Base-by-base conservation (phyloP, 92 coral and sea anemone species). In the Hydrozoanthus gracilis region DNA sequence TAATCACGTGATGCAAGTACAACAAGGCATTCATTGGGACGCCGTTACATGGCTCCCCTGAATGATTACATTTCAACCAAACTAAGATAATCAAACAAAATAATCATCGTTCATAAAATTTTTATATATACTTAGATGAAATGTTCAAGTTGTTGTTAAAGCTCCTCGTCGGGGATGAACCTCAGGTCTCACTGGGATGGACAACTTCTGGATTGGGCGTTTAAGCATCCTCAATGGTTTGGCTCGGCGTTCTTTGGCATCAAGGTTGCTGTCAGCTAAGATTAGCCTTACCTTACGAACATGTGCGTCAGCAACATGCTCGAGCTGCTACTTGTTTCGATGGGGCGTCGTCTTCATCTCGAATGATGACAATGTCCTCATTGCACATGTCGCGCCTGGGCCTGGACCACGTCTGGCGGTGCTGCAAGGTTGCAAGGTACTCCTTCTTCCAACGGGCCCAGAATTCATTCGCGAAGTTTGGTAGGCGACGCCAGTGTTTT, bases 261-360 rank as follows among this genome's bases (percentile, higher is more conserved):
- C 78, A 17, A 88, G 83, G 3, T 17, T 11, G 80, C 39, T 45
- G 49, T 88, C 88, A 0, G 88, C 88, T 39, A 88, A 6, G 3
- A 77, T 56, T 27, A 88, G 27, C 44, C 48, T 56, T 47, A 78
- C 92, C 69, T 64, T 69, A 18, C 87, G 89, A 8, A 86, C 86
- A 12, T 17, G 73, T 44, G 86, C 90, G 73, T 89, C 89, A 20
- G 82, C 47, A 17, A 54, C 46, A 50, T 48, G 56, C 45, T 90
- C 88, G 2, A 90, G 88, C 51, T 90, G 77, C 92, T 88, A 90
- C 52, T 86, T 61, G 71, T 87, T 87, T 8, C 75, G 89, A n/a
- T 16, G 88, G 76, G 4, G 7, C 20, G 10, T 86, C 74, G 16
- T 66, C 71, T 8, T 79, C 92, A 15, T 77, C 86, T 56, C 70